These are phyloP conservation scores for Pangasianodon gigas DNA, from an alignment of 2,113 vertebrate genomes.

Conservation along the genomic window DNA sequence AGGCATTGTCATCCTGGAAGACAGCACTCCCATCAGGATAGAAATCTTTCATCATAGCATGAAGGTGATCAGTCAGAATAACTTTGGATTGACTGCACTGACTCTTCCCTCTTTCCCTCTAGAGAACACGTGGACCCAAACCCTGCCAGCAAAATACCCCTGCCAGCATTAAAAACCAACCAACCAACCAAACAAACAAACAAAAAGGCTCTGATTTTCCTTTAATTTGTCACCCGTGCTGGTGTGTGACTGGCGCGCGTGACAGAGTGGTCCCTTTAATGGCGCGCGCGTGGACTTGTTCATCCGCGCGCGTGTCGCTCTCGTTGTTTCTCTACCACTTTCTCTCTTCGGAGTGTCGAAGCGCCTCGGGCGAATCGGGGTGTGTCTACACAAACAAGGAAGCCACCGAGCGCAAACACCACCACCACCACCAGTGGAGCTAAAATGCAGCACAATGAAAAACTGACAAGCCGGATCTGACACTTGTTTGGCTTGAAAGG, in stretches of 20 bases:
- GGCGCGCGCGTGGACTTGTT: slow-evolving; percentile 40
- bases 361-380: slow-evolving; percentile 60
- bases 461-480: slow-evolving; percentile 45
- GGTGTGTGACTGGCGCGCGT: not conserved
- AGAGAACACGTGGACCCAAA: not conserved
- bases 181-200: no score
- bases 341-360: slow-evolving; percentile 56
- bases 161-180: not conserved
- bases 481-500: slow-evolving; percentile 48
- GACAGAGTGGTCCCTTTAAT: slow-evolving; percentile 51
- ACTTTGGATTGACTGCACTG: not conserved
- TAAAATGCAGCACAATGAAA: slow-evolving; percentile 61
- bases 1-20: not conserved
- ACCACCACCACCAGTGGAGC: slow-evolving; percentile 52
- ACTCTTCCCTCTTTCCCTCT: not conserved
- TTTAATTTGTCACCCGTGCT: not conserved
- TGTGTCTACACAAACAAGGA: slow-evolving; percentile 64
- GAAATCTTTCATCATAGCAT: not conserved
- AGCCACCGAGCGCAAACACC: slow-evolving; percentile 29
- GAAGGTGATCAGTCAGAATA: not conserved
- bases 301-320: slow-evolving; percentile 45
- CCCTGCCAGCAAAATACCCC: not conserved
- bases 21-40: not conserved
- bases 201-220: not conserved
- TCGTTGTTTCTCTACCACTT: slow-evolving; percentile 47